Evolutionary conservation across 1,140 invertebrate species (phyloP).

Genomic region (Saccostrea echinata): DNA sequence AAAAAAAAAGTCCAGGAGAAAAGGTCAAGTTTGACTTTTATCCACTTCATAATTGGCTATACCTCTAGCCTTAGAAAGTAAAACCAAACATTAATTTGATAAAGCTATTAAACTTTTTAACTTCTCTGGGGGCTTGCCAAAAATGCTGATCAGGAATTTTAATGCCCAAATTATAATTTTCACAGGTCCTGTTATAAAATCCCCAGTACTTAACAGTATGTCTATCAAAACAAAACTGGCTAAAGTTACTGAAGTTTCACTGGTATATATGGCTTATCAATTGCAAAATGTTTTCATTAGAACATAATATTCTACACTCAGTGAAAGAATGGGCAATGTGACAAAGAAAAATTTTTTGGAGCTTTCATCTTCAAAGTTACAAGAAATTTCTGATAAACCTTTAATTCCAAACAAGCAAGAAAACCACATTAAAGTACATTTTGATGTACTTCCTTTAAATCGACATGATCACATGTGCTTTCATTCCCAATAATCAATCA

Average conservation of each 20-base stretch:
- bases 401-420: not conserved
- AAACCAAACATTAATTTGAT: conserved; percentile 38
- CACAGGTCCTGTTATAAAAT: conserved; percentile 6
- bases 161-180: conserved; percentile 15
- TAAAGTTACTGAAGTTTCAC: not conserved
- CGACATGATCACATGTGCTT: not conserved
- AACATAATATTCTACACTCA: too few species aligned
- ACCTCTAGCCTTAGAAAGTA: conserved; percentile 14
- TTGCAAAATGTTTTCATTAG: too few species aligned
- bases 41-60: not conserved
- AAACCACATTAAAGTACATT: conserved; percentile 19
- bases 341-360: not conserved
- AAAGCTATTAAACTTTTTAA: conserved; percentile 31
- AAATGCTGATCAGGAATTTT: conserved; percentile 35
- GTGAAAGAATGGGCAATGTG: not conserved
- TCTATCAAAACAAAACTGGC: not conserved
- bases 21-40: conserved; percentile 13
- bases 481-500: conserved; percentile 9
- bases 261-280: not conserved
- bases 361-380: not conserved
- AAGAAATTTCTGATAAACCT: not conserved
- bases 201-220: not conserved
- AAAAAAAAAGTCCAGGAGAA: not conserved
- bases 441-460: not conserved
- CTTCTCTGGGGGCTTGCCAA: not conserved